phyloP scores from a whole-genome alignment of 2,113 vertebrate genomes.

The Eudyptes chrysolophus region DNA sequence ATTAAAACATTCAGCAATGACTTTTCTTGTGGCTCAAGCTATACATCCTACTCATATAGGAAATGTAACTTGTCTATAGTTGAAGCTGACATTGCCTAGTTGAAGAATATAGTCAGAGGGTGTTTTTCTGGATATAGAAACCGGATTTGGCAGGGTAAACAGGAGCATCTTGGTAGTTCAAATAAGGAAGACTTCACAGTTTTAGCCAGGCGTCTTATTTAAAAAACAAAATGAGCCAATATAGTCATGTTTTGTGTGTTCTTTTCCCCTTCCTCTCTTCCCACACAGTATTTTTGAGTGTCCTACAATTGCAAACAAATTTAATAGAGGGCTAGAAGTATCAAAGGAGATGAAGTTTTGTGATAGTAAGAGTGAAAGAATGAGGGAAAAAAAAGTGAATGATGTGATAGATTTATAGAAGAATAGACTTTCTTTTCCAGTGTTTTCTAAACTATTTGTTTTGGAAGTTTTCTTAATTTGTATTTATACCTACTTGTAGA shows the following conservation, averaged over 20 bases:
- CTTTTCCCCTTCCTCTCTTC: background rate
- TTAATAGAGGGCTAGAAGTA: background rate
- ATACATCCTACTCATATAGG: background rate
- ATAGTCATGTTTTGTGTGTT: background rate
- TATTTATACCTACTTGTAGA: background rate
- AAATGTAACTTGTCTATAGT: background rate
- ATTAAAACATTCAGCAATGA: background rate
- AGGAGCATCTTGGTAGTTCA: background rate
- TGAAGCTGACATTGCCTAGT: background rate
- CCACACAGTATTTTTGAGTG: background rate
- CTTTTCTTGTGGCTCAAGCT: background rate
- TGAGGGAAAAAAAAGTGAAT: background rate
- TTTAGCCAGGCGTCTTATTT: background rate
- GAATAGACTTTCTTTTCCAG: background rate
- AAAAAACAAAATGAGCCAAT: background rate
- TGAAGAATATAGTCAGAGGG: background rate
- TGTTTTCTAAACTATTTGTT: background rate
- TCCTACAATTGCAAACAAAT: background rate
- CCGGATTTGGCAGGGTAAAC: background rate
- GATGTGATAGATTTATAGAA: background rate
- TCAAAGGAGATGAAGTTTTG: background rate
- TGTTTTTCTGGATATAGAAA: background rate
- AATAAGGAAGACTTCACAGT: background rate
- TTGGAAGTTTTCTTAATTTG: background rate
- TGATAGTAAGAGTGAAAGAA: background rate